phyloP scores from a whole-genome alignment of 1,140 invertebrate genomes.

The Drosophila nannoptera region DNA sequence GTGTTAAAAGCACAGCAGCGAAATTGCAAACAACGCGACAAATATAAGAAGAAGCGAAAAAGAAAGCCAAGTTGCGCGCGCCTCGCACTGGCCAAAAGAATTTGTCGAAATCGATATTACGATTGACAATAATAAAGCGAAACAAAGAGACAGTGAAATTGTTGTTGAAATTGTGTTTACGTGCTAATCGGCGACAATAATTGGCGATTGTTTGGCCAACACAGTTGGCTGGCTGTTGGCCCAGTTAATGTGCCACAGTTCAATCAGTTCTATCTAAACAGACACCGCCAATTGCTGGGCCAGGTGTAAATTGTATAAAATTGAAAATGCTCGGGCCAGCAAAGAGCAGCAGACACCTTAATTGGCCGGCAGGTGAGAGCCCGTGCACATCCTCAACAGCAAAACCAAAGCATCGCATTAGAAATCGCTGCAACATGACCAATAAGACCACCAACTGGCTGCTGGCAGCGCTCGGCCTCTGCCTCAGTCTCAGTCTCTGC shows the following conservation, averaged over 20 bases:
- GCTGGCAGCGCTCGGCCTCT: constrained; percentile 22
- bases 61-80: constrained; percentile 52
- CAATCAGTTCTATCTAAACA: constrained; percentile 39
- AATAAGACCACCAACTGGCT: constrained; percentile 35
- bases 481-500: constrained; percentile 27
- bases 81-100: constrained; percentile 28
- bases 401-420: constrained; percentile 24
- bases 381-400: constrained; percentile 58
- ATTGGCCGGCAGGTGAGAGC: constrained; percentile 65
- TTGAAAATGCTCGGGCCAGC: constrained; percentile 48
- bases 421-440: constrained; percentile 54
- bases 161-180: constrained; percentile 66
- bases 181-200: constrained; percentile 51
- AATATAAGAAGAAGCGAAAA: constrained; percentile 34
- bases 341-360: constrained; percentile 42
- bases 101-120: constrained; percentile 37
- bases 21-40: constrained; percentile 61
- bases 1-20: constrained; percentile 68
- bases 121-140: constrained; percentile 35
- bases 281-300: constrained; percentile 34
- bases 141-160: constrained; percentile 30
- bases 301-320: constrained; percentile 56
- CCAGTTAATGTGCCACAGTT: constrained; percentile 26
- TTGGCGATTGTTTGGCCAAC: constrained; percentile 35
- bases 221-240: constrained; percentile 22